Conservation (phyloP, 1,140 invertebrate species). For the Thrips palmi region DNA sequence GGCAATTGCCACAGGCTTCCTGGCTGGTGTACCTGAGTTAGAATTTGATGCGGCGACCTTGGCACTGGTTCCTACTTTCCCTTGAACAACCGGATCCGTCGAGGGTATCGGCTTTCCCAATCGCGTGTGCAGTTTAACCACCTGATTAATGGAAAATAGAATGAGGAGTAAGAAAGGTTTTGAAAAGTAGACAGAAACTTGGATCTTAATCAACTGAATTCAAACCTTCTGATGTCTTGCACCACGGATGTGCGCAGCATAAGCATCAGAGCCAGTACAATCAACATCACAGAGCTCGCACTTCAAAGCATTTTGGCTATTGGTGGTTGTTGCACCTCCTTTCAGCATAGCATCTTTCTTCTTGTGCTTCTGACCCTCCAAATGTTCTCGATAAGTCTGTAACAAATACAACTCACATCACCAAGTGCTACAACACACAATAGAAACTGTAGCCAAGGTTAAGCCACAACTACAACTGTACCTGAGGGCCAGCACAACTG, state of each 20-base stretch:
- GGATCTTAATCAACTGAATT: background rate
- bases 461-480: conserved; percentile 17
- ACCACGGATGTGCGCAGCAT: conserved; percentile 92
- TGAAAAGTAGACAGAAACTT: conserved; percentile 1
- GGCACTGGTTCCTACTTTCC: conserved; percentile 24
- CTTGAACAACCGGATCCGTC: conserved; percentile 63
- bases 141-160: conserved; percentile 27
- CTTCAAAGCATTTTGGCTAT: conserved; percentile 42
- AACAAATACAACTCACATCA: conserved; percentile 13
- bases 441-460: background rate
- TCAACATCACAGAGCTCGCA: conserved; percentile 93
- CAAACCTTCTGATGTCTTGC: conserved; percentile 87
- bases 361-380: conserved; percentile 97
- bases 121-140: conserved; percentile 88
- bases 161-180: conserved; percentile 1
- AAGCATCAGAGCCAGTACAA: conserved; percentile 93
- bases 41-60: conserved; percentile 20
- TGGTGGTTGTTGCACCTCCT: conserved; percentile 32
- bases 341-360: conserved; percentile 90
- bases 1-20: background rate
- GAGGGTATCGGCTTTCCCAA: conserved; percentile 94
- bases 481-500: conserved; percentile 85
- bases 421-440: no score
- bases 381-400: conserved; percentile 88
- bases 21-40: background rate